Evolutionary conservation across 2,888 invertebrate genomes (phyloP), one percentile per base, ranked within the genome.

Genomic region (Teleogryllus oceanicus): DNA sequence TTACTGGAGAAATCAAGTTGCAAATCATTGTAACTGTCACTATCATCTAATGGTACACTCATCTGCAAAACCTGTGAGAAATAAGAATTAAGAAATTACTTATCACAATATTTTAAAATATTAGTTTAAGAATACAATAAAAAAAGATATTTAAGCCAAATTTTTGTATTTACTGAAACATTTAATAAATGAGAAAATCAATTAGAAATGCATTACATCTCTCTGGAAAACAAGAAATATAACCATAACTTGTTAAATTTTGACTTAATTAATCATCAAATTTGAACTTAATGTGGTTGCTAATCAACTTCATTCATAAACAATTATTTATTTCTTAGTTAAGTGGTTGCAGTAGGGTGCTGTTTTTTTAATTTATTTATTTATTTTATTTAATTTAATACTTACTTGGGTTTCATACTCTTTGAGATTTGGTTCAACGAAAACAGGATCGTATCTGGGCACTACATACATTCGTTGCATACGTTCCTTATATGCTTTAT

Each of bases 331-430:
- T 37, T 37, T 37, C 37, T 37, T 37, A 37, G 1, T 37, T 37
- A 37, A 37, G 4, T 37, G 37, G 37, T 37, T 37, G 37, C 37
- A 37, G 37, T 37, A 37, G 37, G 37, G 21, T 21, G 21, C 21
- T 21, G 1, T 37, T 37, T 10, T 24, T 37, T 37, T 8, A 1
- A 8, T 21, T 21, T 1, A 21, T 21, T 21, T 1, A 21, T 21
- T 21, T 16, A 20, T 24, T 76, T 76, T 18, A 18, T 74, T 21
- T 50, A 49, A 16, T 37, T 75, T n/a, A 79, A 76, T 74, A 80
- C 83, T 83, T 85, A 89, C 91, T 90, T 97, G 97, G 0, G 97
- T 97, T 88, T 98, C 97, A 87, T 97, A 98, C 88, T 97, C 94
- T 84, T 97, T 96, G 76, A 96, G 90, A 80, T 82, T 86, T 49